Percentiles rank a stretch among this genome's conserved stretches.
Evolutionary conservation across 64 coral and sea anemone genomes (phyloP).

Genomic region (Catalaphyllia jardinei): DNA sequence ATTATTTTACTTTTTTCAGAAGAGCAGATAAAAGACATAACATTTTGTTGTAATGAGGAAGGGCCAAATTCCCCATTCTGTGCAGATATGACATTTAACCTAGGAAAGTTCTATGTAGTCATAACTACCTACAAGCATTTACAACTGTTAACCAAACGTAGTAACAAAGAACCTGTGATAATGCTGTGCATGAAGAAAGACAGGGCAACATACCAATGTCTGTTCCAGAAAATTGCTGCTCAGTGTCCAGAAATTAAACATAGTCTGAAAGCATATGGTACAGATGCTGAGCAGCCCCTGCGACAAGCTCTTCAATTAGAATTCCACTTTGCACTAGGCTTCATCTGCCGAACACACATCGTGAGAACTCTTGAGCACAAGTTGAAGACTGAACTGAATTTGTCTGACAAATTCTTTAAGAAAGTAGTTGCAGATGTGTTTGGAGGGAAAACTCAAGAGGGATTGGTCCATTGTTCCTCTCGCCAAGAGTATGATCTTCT

Average conservation of each 20-base stretch:
- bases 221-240: slow-evolving; percentile 27
- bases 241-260: slow-evolving; percentile 8
- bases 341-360: slow-evolving; percentile 23
- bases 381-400: slow-evolving; percentile 34
- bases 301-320: slow-evolving; percentile 12
- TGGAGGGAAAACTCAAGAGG: slow-evolving; percentile 50
- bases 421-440: slow-evolving; percentile 30
- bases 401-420: slow-evolving; percentile 57
- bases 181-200: slow-evolving; percentile 17
- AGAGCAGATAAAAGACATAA: not conserved
- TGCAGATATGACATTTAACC: slow-evolving; percentile 45
- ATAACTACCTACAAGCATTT: slow-evolving; percentile 26
- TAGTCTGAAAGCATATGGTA: slow-evolving; percentile 44
- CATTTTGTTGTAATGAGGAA: slow-evolving; percentile 17
- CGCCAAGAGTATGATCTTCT: slow-evolving; percentile 44
- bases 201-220: slow-evolving; percentile 26
- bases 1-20: slow-evolving; percentile 7
- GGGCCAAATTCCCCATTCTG: not conserved
- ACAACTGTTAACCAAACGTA: not conserved
- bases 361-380: slow-evolving; percentile 44
- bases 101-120: slow-evolving; percentile 30
- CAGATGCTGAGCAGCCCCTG: slow-evolving; percentile 22
- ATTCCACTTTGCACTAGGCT: slow-evolving; percentile 40
- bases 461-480: slow-evolving; percentile 27
- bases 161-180: slow-evolving; percentile 9